Percentiles rank a stretch among this genome's conserved stretches.
Conservation (phyloP, 2,113 vertebrate species). For the Cheilinus undulatus region DNA sequence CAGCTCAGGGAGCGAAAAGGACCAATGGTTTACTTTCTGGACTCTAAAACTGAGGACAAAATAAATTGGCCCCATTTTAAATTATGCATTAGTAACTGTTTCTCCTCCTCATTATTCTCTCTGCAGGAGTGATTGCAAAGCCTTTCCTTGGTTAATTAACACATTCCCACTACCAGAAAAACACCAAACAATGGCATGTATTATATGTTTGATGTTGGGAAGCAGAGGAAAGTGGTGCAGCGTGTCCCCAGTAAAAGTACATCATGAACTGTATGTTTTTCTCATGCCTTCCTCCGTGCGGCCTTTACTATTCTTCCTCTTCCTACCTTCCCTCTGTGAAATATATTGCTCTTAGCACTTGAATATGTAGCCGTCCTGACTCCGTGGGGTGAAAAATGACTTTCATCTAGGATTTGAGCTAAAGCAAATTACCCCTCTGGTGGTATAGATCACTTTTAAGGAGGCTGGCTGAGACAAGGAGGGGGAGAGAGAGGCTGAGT, state of each 20-base stretch:
- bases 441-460: constrained; percentile 66
- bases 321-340: constrained; percentile 21
- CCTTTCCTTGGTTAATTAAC: constrained; percentile 62
- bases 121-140: constrained; percentile 21
- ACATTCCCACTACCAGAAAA: constrained; percentile 35
- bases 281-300: constrained; percentile 4
- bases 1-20: not conserved
- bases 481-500: not conserved
- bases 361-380: constrained; percentile 59
- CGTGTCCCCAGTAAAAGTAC: constrained; percentile 12
- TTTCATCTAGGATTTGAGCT: constrained; percentile 72
- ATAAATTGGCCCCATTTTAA: constrained; percentile 49
- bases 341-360: constrained; percentile 62
- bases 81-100: constrained; percentile 57
- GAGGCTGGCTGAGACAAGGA: constrained; percentile 15
- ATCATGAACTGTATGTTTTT: constrained; percentile 24
- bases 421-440: constrained; percentile 74
- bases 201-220: constrained; percentile 48
- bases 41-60: constrained; percentile 33
- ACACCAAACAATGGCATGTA: constrained; percentile 34
- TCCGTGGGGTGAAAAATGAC: constrained; percentile 69
- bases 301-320: constrained; percentile 32
- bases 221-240: constrained; percentile 1
- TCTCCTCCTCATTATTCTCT: constrained; percentile 59
- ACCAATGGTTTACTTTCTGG: constrained; percentile 4